phyloP scores from a whole-genome alignment of 2,113 vertebrate species.

The Mormyrus lacerda region DNA sequence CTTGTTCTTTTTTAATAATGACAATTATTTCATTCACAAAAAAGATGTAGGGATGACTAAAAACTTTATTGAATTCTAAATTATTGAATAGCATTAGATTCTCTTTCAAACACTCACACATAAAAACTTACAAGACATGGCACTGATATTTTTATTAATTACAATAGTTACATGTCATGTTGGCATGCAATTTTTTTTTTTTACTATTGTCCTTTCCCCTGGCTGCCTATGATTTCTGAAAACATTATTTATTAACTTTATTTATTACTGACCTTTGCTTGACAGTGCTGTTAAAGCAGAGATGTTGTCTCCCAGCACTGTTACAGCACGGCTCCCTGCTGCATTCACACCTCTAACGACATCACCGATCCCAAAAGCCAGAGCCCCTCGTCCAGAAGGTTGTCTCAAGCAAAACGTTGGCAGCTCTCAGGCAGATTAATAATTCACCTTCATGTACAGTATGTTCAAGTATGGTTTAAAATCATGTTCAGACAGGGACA shows the following conservation, averaged over 20 bases:
- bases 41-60: not conserved
- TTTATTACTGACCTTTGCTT: not conserved
- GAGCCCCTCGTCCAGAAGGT: not conserved
- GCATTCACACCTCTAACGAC: not conserved
- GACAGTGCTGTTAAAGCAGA: not conserved
- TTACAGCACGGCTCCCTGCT: not conserved
- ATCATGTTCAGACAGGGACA: not conserved
- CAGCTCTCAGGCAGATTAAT: not conserved
- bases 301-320: not conserved
- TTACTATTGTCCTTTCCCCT: not conserved
- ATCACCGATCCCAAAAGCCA: not conserved
- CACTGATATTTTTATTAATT: not conserved
- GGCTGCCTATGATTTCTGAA: not conserved
- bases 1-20: not conserved
- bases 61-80: too few relatives aligned
- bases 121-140: not conserved
- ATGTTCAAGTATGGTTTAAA: not conserved
- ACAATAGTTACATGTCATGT: not conserved
- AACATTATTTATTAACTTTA: not conserved
- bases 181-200: not conserved
- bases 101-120: not conserved
- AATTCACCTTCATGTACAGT: not conserved
- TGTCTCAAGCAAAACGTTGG: not conserved
- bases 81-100: not conserved
- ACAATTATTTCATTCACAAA: not conserved